Percentiles rank a stretch among this genome's conserved stretches.
These are phyloP conservation scores for Osmoderma eremita DNA, from an alignment of 2,888 invertebrate genomes.

Conservation along the genomic window DNA sequence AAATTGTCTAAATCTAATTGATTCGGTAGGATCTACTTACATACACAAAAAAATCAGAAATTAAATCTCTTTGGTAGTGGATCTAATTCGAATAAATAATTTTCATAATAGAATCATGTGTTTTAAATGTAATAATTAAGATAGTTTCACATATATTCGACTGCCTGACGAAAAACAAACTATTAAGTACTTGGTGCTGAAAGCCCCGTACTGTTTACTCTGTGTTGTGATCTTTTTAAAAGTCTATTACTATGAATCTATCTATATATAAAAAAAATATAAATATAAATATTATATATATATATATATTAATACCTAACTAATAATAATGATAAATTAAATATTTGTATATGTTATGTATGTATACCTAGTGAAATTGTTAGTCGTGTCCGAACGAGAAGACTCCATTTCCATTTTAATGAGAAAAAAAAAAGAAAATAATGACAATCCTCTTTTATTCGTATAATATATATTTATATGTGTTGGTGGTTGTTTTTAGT, in stretches of 20 bases:
- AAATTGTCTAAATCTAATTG: no score
- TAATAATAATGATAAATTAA: conserved; percentile 54
- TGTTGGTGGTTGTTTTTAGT: conserved; percentile 59
- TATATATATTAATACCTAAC: conserved; percentile 56
- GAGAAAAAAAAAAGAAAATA: conserved; percentile 47
- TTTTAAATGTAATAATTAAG: not conserved
- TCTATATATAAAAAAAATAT: conserved; percentile 58
- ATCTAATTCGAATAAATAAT: no score
- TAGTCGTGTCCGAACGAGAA: conserved; percentile 49
- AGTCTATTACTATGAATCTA: conserved; percentile 66
- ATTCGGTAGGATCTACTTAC: no score
- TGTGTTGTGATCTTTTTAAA: conserved; percentile 66
- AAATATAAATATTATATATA: conserved; percentile 47
- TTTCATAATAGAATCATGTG: no score
- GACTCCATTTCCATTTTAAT: conserved; percentile 53
- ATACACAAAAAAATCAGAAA: no score
- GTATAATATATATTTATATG: conserved; percentile 53
- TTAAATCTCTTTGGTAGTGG: no score
- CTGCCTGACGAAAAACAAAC: conserved; percentile 27
- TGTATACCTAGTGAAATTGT: conserved; percentile 51
- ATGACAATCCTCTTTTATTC: conserved; percentile 63
- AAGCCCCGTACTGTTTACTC: conserved; percentile 58
- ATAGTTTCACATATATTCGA: conserved; percentile 26
- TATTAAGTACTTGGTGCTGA: conserved; percentile 41
- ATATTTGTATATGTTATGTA: conserved; percentile 65